These are phyloP conservation scores for Peribatodes rhomboidaria DNA, from an alignment of 2,888 invertebrate species.

Conservation along the genomic window DNA sequence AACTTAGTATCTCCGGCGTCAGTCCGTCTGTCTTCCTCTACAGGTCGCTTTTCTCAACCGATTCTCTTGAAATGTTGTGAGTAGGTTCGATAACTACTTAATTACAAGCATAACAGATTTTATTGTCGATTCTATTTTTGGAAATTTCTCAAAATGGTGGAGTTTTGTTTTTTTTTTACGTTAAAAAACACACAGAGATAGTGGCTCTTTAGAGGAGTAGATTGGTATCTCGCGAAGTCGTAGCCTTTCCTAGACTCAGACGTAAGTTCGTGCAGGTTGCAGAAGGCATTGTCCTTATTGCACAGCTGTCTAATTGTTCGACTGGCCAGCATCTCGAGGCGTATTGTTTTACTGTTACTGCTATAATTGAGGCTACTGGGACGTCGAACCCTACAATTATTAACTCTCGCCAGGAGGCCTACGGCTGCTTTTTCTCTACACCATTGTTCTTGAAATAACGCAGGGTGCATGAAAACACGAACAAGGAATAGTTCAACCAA, in stretches of 20 bases:
- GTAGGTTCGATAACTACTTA: too few relatives aligned
- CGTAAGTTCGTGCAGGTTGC: neutral
- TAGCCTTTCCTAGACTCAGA: neutral
- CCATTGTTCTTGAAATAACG: neutral
- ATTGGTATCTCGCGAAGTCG: neutral
- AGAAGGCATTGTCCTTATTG: conserved; percentile 18
- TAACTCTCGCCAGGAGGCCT: neutral
- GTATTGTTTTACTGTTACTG: neutral
- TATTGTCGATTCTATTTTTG: too few relatives aligned
- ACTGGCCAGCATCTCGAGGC: conserved; percentile 2
- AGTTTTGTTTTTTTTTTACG: too few relatives aligned
- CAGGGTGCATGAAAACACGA: neutral
- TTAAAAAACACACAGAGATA: too few relatives aligned
- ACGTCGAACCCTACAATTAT: neutral
- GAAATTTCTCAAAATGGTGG: too few relatives aligned
- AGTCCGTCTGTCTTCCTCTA: too few relatives aligned
- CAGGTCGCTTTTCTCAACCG: too few relatives aligned
- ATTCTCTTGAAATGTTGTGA: too few relatives aligned
- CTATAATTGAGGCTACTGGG: conserved; percentile 9
- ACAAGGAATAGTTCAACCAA: conserved; percentile 1
- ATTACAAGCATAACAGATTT: too few relatives aligned
- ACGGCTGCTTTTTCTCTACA: conserved; percentile 1
- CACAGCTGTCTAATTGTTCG: conserved; percentile 21
- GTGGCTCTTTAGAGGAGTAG: too few relatives aligned
- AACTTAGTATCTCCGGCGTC: too few relatives aligned